phyloP scores from a whole-genome alignment of 2,888 invertebrate species.

The Aphrophora alni region DNA sequence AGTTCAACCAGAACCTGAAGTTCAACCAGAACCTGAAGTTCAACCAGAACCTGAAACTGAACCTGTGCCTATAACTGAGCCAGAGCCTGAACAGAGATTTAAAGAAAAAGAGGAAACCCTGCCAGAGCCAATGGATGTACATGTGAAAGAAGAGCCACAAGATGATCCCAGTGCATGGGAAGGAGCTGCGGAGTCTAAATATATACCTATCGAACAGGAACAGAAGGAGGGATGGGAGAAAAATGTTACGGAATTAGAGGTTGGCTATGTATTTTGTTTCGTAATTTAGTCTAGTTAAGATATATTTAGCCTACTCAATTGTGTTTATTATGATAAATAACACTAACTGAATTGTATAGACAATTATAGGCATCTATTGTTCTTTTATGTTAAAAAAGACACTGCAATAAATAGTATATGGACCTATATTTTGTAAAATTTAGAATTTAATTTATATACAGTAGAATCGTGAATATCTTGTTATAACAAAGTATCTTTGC shows the following conservation, averaged over 20 bases:
- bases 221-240: constrained; percentile 15
- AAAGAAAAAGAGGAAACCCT: too few species aligned
- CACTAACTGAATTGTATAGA: too few species aligned
- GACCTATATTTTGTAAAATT: too few species aligned
- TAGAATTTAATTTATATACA: too few species aligned
- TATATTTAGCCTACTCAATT: too few species aligned
- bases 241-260: not conserved
- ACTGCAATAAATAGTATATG: too few species aligned
- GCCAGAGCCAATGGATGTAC: not conserved
- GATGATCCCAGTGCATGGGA: not conserved
- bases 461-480: too few species aligned
- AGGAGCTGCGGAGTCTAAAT: not conserved
- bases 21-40: not conserved
- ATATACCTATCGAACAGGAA: not conserved
- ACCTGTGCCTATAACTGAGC: constrained; percentile 12
- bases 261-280: not conserved
- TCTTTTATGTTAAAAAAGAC: too few species aligned
- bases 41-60: not conserved
- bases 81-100: not conserved
- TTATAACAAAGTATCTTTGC: too few species aligned
- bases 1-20: not conserved
- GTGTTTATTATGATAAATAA: too few species aligned
- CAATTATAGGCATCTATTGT: too few species aligned
- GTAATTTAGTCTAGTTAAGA: too few species aligned
- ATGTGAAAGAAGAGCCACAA: not conserved